Percentiles rank a stretch among this genome's conserved stretches.
Conservation (phyloP, 2,888 invertebrate genomes). For the Tetragnatha montana region DNA sequence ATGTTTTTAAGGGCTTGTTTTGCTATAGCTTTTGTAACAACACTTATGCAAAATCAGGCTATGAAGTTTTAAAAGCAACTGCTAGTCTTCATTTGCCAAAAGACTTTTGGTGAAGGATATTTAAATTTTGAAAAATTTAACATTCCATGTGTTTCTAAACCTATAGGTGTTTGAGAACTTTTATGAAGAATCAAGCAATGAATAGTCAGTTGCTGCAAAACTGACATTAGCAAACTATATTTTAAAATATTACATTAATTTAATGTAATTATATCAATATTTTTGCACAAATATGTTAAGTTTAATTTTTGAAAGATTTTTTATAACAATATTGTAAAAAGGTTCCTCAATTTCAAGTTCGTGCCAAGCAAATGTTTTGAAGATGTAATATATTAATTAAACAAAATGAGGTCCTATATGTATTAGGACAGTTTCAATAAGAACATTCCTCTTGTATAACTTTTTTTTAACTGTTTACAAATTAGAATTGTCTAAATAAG, state of each 20-base stretch:
- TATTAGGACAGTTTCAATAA: constrained; percentile 12
- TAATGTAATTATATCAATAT: constrained; percentile 21
- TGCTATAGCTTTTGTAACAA: constrained; percentile 40
- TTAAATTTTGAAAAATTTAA: constrained; percentile 24
- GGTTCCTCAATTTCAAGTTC: constrained; percentile 20
- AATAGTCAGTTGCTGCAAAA: constrained; percentile 18
- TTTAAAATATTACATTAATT: neutral
- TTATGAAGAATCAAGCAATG: neutral
- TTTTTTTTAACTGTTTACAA: constrained; percentile 39
- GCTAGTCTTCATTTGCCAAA: constrained; percentile 68
- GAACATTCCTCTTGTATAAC: constrained; percentile 42
- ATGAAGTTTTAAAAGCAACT: constrained; percentile 45
- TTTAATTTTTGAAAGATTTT: constrained; percentile 26
- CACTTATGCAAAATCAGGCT: constrained; percentile 17
- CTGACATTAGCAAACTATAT: constrained; percentile 25
- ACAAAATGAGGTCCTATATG: constrained; percentile 12
- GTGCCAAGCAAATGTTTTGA: constrained; percentile 11
- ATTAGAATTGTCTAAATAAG: constrained; percentile 29
- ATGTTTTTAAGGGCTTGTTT: constrained; percentile 26
- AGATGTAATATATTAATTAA: constrained; percentile 21
- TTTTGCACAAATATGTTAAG: constrained; percentile 23
- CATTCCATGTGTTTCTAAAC: constrained; percentile 57
- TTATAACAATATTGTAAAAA: constrained; percentile 33
- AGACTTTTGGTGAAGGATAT: constrained; percentile 48
- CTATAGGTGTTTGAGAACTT: constrained; percentile 8